A percentile compares a stretch with the other conserved stretches of the same genome.
phyloP scores from a whole-genome alignment of 2,888 invertebrate genomes.

The Lithophane ornitopus region DNA sequence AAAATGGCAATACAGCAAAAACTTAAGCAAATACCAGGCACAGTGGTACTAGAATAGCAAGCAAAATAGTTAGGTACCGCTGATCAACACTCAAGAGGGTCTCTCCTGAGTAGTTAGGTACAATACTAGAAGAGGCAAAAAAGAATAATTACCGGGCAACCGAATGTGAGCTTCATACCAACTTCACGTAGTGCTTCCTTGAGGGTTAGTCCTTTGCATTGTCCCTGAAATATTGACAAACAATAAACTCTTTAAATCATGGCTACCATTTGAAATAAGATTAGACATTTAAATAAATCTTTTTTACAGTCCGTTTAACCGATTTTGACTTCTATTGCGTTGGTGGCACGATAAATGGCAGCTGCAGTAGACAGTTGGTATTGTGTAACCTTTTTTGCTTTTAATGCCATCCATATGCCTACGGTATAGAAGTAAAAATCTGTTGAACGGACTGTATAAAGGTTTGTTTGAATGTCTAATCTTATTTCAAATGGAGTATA shows the following conservation, averaged over 20 bases:
- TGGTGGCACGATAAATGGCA: no score
- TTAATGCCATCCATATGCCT: no score
- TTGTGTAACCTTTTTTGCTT: no score
- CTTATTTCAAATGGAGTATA: no score
- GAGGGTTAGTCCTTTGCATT: conserved; percentile 75
- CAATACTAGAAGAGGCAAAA: not conserved
- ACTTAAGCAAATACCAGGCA: conserved; percentile 9
- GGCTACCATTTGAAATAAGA: no score
- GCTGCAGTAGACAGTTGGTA: no score
- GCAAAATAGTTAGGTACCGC: not conserved
- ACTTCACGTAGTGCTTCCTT: conserved; percentile 73
- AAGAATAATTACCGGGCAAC: conserved; percentile 59
- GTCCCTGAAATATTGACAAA: conserved; percentile 68
- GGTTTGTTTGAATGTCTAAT: no score
- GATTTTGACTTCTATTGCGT: no score
- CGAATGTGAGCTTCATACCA: conserved; percentile 59
- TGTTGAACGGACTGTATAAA: no score
- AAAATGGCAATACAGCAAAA: conserved; percentile 5
- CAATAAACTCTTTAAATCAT: not conserved
- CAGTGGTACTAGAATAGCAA: not conserved
- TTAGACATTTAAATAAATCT: no score
- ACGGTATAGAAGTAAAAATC: no score
- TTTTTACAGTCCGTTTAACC: no score
- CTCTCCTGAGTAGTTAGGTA: not conserved
- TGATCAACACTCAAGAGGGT: not conserved